phyloP scores from a whole-genome alignment of 2,797 vertebrate genomes.

The Carapus acus region DNA sequence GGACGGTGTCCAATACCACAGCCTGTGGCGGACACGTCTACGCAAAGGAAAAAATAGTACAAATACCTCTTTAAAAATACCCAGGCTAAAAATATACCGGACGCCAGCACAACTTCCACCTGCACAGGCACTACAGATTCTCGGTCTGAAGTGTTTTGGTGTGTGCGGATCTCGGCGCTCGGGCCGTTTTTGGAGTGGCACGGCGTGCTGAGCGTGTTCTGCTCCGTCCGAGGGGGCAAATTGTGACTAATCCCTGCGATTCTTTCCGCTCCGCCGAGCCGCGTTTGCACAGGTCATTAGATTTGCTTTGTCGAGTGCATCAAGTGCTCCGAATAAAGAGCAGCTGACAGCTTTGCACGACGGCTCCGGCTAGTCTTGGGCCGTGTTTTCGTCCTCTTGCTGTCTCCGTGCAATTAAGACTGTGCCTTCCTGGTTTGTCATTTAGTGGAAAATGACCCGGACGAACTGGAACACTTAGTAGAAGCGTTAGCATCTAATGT shows the following conservation, averaged over 20 bases:
- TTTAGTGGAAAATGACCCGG: no score
- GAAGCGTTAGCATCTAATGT: background rate
- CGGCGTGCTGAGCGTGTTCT: conserved; percentile 14
- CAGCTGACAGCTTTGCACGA: conserved; percentile 26
- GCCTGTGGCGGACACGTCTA: conserved; percentile 19
- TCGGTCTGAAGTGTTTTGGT: conserved; percentile 42
- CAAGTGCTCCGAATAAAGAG: conserved; percentile 14
- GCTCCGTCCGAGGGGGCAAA: conserved; percentile 29
- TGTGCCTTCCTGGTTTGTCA: conserved; percentile 3
- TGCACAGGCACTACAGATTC: conserved; percentile 32
- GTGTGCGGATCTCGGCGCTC: background rate
- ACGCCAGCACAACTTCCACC: conserved; percentile 33
- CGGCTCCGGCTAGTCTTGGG: conserved; percentile 15
- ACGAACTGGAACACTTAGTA: no score
- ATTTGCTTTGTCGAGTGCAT: conserved; percentile 23
- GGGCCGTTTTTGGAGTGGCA: conserved; percentile 21
- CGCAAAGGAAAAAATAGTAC: conserved; percentile 55
- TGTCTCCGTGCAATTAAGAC: conserved; percentile 9
- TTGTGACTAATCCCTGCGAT: conserved; percentile 31
- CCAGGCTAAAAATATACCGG: conserved; percentile 56
- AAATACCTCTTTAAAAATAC: conserved; percentile 61
- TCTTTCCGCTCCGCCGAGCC: conserved; percentile 36
- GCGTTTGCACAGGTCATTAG: conserved; percentile 39
- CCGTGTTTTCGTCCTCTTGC: background rate
- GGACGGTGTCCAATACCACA: conserved; percentile 40